Evolutionary conservation across 1,140 invertebrate genomes (phyloP), one percentile per base, ranked within the genome.

Genomic region (Platyura marginata): DNA sequence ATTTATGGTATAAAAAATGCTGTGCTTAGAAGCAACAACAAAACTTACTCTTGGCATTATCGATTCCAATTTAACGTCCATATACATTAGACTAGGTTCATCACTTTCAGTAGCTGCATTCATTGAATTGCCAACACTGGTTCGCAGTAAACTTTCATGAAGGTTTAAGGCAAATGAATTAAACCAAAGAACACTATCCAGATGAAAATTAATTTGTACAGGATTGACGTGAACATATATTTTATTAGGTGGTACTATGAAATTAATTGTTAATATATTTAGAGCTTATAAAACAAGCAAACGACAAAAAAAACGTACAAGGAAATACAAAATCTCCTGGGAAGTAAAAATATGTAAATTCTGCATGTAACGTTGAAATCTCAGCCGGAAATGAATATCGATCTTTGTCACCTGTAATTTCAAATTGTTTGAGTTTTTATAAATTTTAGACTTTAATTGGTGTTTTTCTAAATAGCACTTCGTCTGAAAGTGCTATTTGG

Each of bases 331-430:
- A 76, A 54, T 91, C 88, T 38, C 87, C 89, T 10, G 92, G 90
- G 68, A 95, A 97, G 62, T 94, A 98, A 65, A 93, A 98, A 54
- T 91, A 88, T 2, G 90, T 93, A 51, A 94, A 88, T 57, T 98
- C 94, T 3, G 92, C 77, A 65, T 98, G 93, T 23, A 98, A 55
- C 35, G 91, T 77, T 32, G 84, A 82, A 45, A 89, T 79, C 56
- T 94, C 88, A 33, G 80, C 75, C 8, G 92, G 91, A 48, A 95
- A 69, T 38, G 77, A 77, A 49, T 87, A 76, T 37, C 74, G 69
- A 51, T 79, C 82, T 59, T 85, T 79, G 61, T 95, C 91, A 43
- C 87, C 89, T 73, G 62, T 47, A 59, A n/a, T n/a, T n/a, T n/a
- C n/a, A n/a, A n/a, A n/a, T n/a, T n/a, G n/a, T n/a, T n/a, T n/a